Evolutionary conservation across 2,888 invertebrate species (phyloP), one percentile per base, ranked within the genome.

Genomic region (Habroteleia sp.): DNA sequence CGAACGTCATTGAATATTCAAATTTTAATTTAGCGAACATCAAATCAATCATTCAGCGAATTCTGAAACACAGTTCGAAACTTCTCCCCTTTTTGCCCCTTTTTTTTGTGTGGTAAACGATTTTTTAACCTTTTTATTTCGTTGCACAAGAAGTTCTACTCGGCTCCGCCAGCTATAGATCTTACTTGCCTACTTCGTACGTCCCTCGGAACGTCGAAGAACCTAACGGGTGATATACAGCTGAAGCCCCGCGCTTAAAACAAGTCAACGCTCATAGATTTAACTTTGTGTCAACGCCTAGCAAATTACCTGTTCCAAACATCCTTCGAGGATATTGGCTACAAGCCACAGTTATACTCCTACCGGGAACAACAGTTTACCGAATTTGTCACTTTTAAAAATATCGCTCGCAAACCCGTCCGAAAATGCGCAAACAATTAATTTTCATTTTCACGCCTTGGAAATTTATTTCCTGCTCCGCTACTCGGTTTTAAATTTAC

Each of bases 251-350:
- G 65, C 58, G 74, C 65, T 69, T 68, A 65, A 75, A 75, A 71
- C 69, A 71, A 71, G 69, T 75, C 75, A 71, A 52, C 69, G 60
- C 75, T 71, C 75, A 60, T 75, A 71, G 75, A 75, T 75, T 75
- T 75, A 71, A 76, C 66, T 76, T 76, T 76, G 72, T 66, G 75
- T 76, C 75, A 72, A 68, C 75, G 72, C 75, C 66, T 66, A 68
- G 75, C 75, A 72, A 76, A 72, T 72, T 72, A 76, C 75, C 72
- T 62, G 66, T 66, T 76, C 72, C 66, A 76, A 71, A 75, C 66
- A 75, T 76, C 66, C 66, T 71, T 56, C 71, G 75, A 48, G 71
- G 62, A 72, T 72, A 76, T 76, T 76, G 75, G 75, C 66, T 72
- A 23, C 46, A 66, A 62, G 75, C 66, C 71, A 66, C 75, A 76